Evolutionary conservation across 2,888 invertebrate species (phyloP), one percentile per base, ranked within the genome.

Genomic region (Artemia sp.): DNA sequence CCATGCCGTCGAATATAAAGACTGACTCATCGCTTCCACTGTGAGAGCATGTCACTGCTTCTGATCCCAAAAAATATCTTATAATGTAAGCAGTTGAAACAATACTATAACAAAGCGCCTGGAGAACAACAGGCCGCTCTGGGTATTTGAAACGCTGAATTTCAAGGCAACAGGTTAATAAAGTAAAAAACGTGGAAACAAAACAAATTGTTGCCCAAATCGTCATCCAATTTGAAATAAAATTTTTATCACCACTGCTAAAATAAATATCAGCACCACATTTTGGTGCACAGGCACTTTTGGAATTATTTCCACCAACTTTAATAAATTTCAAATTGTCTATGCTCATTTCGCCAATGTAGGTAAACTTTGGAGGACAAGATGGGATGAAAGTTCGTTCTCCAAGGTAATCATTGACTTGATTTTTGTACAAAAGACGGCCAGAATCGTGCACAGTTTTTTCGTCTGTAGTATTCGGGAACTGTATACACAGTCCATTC

Each of bases 191-290:
- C 7, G 78, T 78, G n/a, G 79, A 78, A 69, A 78, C 71, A 71
- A 90, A 83, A 72, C 90, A 88, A 51, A 90, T 78, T 77, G 88
- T 86, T 0, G 90, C 87, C 79, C 89, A 85, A 7, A 87, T 85
- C 51, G 85, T 83, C 80, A 87, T 86, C 84, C 90, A 87, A 24
- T 86, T 82, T 77, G 86, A 85, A 0, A 86, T 85, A 73, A 84
- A 83, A 66, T 82, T 81, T 77, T 88, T 88, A 75, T 89, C 87
- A 69, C 82, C 81, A 10, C 81, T 80, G 9, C 83, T 82, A 77
- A 87, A 86, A 74, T 83, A 82, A 1, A 87, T 87, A 77, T 87
- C 85, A 24, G 83, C 82, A 52, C 85, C 85, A 76, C 89, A 86
- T 70, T 81, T 80, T 0, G 83, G 82, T 69, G 81, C 78, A 72